Evolutionary conservation across 2,888 invertebrate species (phyloP).

Genomic region (Merodon equestris): DNA sequence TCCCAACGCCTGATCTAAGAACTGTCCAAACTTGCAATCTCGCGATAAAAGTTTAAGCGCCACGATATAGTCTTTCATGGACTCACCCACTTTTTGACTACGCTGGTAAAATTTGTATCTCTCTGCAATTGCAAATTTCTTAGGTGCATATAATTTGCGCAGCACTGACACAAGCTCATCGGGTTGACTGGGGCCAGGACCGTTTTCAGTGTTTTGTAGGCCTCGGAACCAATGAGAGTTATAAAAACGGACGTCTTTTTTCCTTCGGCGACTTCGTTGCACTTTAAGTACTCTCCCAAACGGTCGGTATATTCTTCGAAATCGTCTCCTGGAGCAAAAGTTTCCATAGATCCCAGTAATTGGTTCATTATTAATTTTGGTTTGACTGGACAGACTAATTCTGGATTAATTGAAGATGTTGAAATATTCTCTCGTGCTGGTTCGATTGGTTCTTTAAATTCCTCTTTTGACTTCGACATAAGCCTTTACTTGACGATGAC

Average conservation of each 20-base stretch:
- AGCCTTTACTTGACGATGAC: too few species aligned
- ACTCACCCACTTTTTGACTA: constrained; percentile 16
- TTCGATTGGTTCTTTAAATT: too few species aligned
- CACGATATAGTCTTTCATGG: constrained; percentile 19
- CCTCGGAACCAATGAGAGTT: constrained; percentile 27
- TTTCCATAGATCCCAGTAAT: constrained; percentile 9
- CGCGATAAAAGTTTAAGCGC: constrained; percentile 14
- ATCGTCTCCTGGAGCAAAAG: constrained; percentile 26
- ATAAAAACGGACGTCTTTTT: constrained; percentile 30
- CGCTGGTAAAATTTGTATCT: constrained; percentile 25
- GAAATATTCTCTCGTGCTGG: too few species aligned
- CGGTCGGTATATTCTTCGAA: constrained; percentile 35
- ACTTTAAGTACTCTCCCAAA: constrained; percentile 24
- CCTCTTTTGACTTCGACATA: too few species aligned
- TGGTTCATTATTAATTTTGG: constrained; percentile 1
- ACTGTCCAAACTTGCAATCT: constrained; percentile 18
- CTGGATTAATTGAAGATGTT: too few species aligned
- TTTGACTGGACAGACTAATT: too few species aligned
- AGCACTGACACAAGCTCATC: too few species aligned
- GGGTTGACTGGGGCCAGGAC: constrained; percentile 7
- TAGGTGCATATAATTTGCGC: constrained; percentile 12
- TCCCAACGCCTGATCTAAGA: too few species aligned
- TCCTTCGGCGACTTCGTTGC: constrained; percentile 19
- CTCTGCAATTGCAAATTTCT: constrained; percentile 29
- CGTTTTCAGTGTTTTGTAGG: constrained; percentile 27